Conservation (phyloP, 2,888 invertebrate genomes). For the Stenchaetothrips biformis region DNA sequence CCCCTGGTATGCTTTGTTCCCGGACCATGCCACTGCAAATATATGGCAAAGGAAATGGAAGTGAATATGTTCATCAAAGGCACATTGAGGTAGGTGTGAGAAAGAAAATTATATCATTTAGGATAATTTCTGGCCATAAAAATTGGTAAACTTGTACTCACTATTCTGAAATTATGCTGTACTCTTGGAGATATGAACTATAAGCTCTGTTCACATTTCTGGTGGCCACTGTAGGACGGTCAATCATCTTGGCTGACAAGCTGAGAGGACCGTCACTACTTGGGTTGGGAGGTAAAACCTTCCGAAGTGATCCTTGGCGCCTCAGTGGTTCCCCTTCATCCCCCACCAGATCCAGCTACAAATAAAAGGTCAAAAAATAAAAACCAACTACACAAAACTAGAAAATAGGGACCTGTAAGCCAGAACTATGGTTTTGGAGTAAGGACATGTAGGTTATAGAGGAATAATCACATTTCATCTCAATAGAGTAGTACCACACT, state of each 20-base stretch:
- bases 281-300: slow-evolving; percentile 51
- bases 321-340: slow-evolving; percentile 40
- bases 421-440: background rate
- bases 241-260: slow-evolving; percentile 55
- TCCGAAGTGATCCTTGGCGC: slow-evolving; percentile 55
- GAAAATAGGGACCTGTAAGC: background rate
- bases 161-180: slow-evolving; percentile 89
- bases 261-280: slow-evolving; percentile 53
- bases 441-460: background rate
- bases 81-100: background rate
- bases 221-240: slow-evolving; percentile 46
- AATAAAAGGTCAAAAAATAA: background rate
- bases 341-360: background rate
- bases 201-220: slow-evolving; percentile 57
- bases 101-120: background rate
- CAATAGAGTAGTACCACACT: background rate
- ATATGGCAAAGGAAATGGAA: background rate
- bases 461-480: too few relatives aligned
- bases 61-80: background rate
- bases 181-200: slow-evolving; percentile 78
- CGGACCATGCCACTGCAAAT: slow-evolving; percentile 73
- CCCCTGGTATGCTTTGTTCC: slow-evolving; percentile 77
- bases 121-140: slow-evolving; percentile 13
- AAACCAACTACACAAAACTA: background rate
- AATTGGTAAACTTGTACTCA: slow-evolving; percentile 52